A percentile compares a stretch with the other conserved stretches of the same genome.
These are phyloP conservation scores for Aquatica leii DNA, from an alignment of 2,888 invertebrate genomes.

Conservation along the genomic window DNA sequence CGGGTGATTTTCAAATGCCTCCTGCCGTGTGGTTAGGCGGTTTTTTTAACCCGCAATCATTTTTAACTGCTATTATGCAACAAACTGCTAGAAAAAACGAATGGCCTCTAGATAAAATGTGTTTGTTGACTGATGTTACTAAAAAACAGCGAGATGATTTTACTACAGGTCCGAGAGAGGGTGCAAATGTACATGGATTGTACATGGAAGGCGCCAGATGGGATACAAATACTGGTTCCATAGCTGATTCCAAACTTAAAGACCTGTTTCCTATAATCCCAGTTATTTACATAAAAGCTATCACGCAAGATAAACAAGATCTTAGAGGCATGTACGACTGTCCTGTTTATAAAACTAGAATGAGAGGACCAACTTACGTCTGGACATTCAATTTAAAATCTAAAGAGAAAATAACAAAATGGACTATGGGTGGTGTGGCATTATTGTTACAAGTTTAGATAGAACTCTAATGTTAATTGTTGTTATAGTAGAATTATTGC, in stretches of 20 bases:
- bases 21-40: slow-evolving; percentile 92
- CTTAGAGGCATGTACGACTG: slow-evolving; percentile 88
- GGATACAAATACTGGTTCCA: slow-evolving; percentile 81
- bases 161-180: slow-evolving; percentile 86
- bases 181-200: slow-evolving; percentile 88
- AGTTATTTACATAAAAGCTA: slow-evolving; percentile 86
- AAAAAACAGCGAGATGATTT: slow-evolving; percentile 88
- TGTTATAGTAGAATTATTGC: no score
- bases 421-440: slow-evolving; percentile 94
- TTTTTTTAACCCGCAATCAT: slow-evolving; percentile 96
- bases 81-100: slow-evolving; percentile 95
- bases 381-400: slow-evolving; percentile 96
- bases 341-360: slow-evolving; percentile 90
- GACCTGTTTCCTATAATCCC: slow-evolving; percentile 92
- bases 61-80: slow-evolving; percentile 97
- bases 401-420: slow-evolving; percentile 86
- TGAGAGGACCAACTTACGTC: slow-evolving; percentile 90
- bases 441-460: slow-evolving; percentile 82
- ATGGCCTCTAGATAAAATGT: slow-evolving; percentile 96
- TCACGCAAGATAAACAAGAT: slow-evolving; percentile 90
- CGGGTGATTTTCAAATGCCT: slow-evolving; percentile 86
- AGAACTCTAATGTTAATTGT: not conserved
- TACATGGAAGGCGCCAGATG: slow-evolving; percentile 96
- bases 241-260: slow-evolving; percentile 86
- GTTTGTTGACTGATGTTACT: slow-evolving; percentile 92